Conservation (phyloP, 1,140 invertebrate species). For the Formica exsecta region DNA sequence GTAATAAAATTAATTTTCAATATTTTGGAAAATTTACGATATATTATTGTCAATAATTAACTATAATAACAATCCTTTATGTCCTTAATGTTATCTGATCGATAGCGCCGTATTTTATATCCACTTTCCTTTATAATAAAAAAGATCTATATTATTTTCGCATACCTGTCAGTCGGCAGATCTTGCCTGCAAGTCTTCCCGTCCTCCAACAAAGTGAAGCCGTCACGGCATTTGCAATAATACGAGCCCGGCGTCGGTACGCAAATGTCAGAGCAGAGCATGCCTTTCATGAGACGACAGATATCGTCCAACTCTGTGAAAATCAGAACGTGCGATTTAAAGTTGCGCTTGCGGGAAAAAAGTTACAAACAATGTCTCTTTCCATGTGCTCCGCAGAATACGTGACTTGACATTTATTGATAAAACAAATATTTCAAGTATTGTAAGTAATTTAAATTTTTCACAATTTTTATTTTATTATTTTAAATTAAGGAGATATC, state of each 20-base stretch:
- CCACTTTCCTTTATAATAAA: not conserved
- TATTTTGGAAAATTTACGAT: not conserved
- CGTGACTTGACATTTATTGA: not conserved
- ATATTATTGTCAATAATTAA: slow-evolving; percentile 9
- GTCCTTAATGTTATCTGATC: not conserved
- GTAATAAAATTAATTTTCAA: not conserved
- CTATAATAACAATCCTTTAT: not conserved
- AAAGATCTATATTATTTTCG: not conserved
- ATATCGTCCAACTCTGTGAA: slow-evolving; percentile 87
- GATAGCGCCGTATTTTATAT: not conserved
- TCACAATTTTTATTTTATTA: not conserved
- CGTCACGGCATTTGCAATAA: slow-evolving; percentile 91
- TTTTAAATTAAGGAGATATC: not conserved
- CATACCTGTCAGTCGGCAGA: slow-evolving; percentile 77
- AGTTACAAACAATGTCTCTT: not conserved
- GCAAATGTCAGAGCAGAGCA: slow-evolving; percentile 92
- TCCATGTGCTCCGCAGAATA: not conserved
- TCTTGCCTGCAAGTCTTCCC: slow-evolving; percentile 88
- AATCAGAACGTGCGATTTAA: slow-evolving; percentile 30
- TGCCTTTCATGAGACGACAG: slow-evolving; percentile 89
- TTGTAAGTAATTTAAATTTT: not conserved
- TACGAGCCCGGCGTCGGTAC: slow-evolving; percentile 90
- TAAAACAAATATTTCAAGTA: not conserved
- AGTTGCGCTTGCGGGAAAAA: not conserved
- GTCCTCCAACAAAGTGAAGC: slow-evolving; percentile 90